These are phyloP conservation scores for Tupaia chinensis DNA, from an alignment of 2,113 vertebrate genomes.

Conservation along the genomic window DNA sequence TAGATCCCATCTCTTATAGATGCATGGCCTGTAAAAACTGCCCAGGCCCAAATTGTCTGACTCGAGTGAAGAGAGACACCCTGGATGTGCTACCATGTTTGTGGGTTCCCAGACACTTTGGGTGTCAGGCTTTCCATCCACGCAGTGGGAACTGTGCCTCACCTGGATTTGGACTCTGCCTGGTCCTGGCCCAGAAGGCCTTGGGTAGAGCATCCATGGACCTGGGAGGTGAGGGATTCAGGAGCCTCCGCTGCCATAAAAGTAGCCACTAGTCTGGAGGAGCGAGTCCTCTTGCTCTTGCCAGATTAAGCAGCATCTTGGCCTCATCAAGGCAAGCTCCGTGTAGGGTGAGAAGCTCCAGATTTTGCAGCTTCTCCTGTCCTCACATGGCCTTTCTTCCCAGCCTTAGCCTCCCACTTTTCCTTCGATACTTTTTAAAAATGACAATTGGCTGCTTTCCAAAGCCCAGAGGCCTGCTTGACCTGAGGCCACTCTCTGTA, in stretches of 20 bases:
- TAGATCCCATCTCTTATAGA: background rate
- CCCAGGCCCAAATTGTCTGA: background rate
- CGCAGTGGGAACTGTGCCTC: background rate
- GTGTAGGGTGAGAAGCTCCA: background rate
- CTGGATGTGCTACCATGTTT: background rate
- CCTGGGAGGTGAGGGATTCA: background rate
- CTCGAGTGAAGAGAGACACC: background rate
- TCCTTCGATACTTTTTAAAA: conserved; percentile 49
- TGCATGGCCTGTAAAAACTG: background rate
- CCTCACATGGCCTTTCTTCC: background rate
- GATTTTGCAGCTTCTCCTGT: background rate
- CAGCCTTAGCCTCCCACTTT: background rate
- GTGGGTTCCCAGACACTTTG: background rate
- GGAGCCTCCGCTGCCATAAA: background rate
- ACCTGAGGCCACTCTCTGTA: background rate
- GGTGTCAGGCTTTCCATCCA: background rate
- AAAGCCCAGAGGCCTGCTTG: background rate
- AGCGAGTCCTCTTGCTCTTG: background rate
- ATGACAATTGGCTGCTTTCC: background rate
- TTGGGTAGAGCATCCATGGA: background rate
- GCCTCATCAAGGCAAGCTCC: background rate
- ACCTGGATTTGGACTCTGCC: background rate
- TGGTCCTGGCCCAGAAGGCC: background rate
- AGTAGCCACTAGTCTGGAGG: background rate
- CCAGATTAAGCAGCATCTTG: background rate